Evolutionary conservation across 2,888 invertebrate genomes (phyloP).

Genomic region (Amiota mariae): DNA sequence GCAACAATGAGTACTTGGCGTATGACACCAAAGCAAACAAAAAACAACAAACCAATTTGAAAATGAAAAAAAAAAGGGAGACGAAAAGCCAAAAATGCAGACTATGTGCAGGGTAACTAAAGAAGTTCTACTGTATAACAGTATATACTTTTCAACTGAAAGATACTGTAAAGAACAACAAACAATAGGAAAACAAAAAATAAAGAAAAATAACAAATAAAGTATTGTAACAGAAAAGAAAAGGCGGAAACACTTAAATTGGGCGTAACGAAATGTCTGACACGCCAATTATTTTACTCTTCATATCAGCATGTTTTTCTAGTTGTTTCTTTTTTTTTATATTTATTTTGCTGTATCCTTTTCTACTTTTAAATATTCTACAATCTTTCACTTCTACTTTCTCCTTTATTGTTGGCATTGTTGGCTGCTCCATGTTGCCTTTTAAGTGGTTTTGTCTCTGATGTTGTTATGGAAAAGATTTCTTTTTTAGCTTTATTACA

Average conservation of each 20-base stretch:
- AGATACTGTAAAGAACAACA: too few relatives aligned
- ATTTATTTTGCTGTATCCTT: not conserved
- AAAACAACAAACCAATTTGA: not conserved
- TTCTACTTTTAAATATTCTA: too few relatives aligned
- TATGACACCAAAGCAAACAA: not conserved
- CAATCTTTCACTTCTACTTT: not conserved
- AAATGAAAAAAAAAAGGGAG: too few relatives aligned
- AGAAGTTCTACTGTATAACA: too few relatives aligned
- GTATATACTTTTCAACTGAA: too few relatives aligned
- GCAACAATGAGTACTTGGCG: not conserved
- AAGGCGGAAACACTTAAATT: constrained; percentile 34
- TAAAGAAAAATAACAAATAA: not conserved
- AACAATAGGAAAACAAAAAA: not conserved
- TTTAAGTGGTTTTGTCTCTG: constrained; percentile 37
- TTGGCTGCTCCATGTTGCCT: constrained; percentile 8
- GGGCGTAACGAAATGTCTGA: constrained; percentile 63
- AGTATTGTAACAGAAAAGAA: not conserved
- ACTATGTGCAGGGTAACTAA: too few relatives aligned
- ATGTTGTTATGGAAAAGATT: constrained; percentile 5
- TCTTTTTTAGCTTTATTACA: not conserved
- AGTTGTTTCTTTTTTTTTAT: not conserved
- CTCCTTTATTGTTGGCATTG: not conserved
- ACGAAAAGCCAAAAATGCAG: too few relatives aligned
- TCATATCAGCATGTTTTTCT: constrained; percentile 44
- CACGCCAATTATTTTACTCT: constrained; percentile 65